phyloP scores from a whole-genome alignment of 2,888 invertebrate species.

The Ommatoiulus sabulosus region DNA sequence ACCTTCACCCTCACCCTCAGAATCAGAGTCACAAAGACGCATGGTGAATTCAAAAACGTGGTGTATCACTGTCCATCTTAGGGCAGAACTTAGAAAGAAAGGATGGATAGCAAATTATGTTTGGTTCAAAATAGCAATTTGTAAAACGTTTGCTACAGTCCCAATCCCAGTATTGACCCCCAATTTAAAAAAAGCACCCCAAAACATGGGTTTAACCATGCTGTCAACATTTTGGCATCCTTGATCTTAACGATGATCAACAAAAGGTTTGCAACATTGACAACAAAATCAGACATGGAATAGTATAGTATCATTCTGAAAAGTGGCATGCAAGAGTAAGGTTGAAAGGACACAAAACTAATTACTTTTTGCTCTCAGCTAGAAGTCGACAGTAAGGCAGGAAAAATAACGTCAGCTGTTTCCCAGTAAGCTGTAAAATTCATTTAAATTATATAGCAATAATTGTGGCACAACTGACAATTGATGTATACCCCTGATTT shows the following conservation, averaged over 20 bases:
- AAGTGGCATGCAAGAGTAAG: neutral
- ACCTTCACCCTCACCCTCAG: conserved; percentile 44
- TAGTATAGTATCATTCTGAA: neutral
- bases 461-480: too few relatives aligned
- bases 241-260: too few relatives aligned
- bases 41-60: conserved; percentile 55
- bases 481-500: too few relatives aligned
- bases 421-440: conserved; percentile 45
- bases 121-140: too few relatives aligned
- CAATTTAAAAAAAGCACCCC: too few relatives aligned
- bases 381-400: conserved; percentile 54
- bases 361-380: conserved; percentile 49
- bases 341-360: neutral
- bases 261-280: too few relatives aligned
- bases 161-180: too few relatives aligned
- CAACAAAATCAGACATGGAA: neutral
- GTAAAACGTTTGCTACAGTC: too few relatives aligned
- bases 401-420: conserved; percentile 49
- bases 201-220: too few relatives aligned
- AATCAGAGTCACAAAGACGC: conserved; percentile 42
- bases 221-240: neutral
- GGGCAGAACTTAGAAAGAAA: neutral
- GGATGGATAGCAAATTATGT: too few relatives aligned
- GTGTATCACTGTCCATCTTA: neutral
- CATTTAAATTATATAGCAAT: too few relatives aligned